A percentile compares a stretch with the other conserved stretches of the same genome.
Conservation (phyloP, 1,140 invertebrate species). For the Fopius arisanus region DNA sequence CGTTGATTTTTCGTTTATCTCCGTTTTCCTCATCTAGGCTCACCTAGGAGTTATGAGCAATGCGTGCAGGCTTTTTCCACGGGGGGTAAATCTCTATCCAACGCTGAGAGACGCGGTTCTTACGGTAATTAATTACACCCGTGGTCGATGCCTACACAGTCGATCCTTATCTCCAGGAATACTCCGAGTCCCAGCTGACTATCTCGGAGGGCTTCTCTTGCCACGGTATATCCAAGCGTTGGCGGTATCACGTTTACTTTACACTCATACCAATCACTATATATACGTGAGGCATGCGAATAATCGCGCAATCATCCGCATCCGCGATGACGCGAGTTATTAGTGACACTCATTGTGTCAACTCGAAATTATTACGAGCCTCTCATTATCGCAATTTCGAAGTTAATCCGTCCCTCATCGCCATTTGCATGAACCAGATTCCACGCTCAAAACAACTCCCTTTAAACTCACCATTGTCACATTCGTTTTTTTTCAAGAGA, state of each 20-base stretch:
- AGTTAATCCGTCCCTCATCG: not conserved
- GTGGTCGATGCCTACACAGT: slow-evolving; percentile 49
- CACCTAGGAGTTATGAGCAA: slow-evolving; percentile 53
- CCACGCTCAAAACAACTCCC: not conserved
- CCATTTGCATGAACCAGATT: not conserved
- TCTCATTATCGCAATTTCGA: not conserved
- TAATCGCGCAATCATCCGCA: slow-evolving; percentile 22
- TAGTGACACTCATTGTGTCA: slow-evolving; percentile 11
- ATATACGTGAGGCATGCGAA: not conserved
- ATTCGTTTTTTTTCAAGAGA: too few relatives aligned
- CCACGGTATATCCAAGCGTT: not conserved
- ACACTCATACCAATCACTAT: not conserved
- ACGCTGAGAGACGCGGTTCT: slow-evolving; percentile 24
- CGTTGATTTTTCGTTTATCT: not conserved
- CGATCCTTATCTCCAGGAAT: slow-evolving; percentile 50
- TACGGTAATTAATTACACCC: slow-evolving; percentile 58
- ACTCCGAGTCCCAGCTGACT: slow-evolving; percentile 6
- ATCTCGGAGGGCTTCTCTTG: not conserved
- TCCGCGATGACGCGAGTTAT: slow-evolving; percentile 22
- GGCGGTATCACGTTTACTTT: slow-evolving; percentile 2
- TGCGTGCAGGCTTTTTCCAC: slow-evolving; percentile 41
- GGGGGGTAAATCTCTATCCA: slow-evolving; percentile 52
- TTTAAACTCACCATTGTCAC: too few relatives aligned
- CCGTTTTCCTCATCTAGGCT: not conserved
- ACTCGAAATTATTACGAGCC: not conserved